phyloP scores from a whole-genome alignment of 2,888 invertebrate species.

The Griposia aprilina region DNA sequence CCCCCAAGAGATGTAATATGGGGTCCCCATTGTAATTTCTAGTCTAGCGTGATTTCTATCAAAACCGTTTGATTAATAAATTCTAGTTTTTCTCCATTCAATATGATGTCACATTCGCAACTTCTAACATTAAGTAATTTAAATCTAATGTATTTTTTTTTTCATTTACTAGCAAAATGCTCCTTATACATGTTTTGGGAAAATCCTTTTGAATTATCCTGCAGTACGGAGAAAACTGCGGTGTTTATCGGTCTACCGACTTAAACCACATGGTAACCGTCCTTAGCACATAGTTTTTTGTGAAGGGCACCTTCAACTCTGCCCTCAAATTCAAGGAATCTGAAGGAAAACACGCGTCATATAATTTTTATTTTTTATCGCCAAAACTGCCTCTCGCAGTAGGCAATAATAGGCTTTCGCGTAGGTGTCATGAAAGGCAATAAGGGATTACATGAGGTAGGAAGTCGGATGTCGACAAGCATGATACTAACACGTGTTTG shows the following conservation, averaged over 20 bases:
- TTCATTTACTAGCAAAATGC: no score
- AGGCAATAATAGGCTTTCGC: slow-evolving; percentile 8
- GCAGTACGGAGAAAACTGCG: neutral
- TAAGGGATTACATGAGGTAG: slow-evolving; percentile 1
- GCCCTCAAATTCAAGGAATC: neutral
- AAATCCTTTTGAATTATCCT: neutral
- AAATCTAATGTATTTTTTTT: no score
- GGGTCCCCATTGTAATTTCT: no score
- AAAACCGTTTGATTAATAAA: no score
- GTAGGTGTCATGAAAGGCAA: slow-evolving; percentile 6
- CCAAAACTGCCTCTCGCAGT: neutral
- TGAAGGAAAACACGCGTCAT: neutral
- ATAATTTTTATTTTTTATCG: slow-evolving; percentile 12
- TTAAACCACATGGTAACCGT: neutral
- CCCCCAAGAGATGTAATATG: no score
- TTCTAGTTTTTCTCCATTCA: no score
- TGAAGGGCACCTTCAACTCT: neutral
- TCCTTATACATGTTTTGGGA: no score
- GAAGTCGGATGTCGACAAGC: neutral
- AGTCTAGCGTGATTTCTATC: no score
- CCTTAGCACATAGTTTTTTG: neutral
- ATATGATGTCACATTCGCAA: no score
- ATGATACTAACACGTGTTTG: slow-evolving; percentile 2
- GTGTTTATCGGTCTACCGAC: neutral
- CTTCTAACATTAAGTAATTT: no score